Conservation (phyloP, 1,140 invertebrate species). For the Aplysia californica region DNA sequence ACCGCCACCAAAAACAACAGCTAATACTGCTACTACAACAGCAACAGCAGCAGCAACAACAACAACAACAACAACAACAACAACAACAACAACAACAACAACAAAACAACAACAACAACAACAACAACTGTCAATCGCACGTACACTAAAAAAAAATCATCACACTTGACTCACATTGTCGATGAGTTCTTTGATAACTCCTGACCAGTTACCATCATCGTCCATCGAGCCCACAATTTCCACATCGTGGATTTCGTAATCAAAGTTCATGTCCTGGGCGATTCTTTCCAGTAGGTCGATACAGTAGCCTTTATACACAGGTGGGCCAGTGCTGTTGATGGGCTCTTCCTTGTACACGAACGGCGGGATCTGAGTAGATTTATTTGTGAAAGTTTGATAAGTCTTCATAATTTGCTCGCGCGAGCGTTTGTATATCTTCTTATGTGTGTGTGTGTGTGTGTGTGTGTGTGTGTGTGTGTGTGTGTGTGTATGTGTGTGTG, state of each 20-base stretch:
- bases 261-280: slow-evolving; percentile 83
- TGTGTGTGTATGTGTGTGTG: background rate
- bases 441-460: background rate
- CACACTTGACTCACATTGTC: slow-evolving; percentile 82
- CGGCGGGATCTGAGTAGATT: slow-evolving; percentile 85
- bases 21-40: too few relatives aligned
- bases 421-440: too few relatives aligned
- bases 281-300: slow-evolving; percentile 92
- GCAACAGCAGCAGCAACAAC: too few relatives aligned
- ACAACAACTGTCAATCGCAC: too few relatives aligned
- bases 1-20: too few relatives aligned
- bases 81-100: too few relatives aligned
- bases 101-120: too few relatives aligned
- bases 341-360: slow-evolving; percentile 76
- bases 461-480: background rate
- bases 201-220: slow-evolving; percentile 84
- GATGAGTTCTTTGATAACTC: slow-evolving; percentile 90
- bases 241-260: slow-evolving; percentile 85
- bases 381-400: slow-evolving; percentile 10
- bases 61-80: too few relatives aligned
- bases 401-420: background rate
- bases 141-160: too few relatives aligned
- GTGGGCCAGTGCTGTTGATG: slow-evolving; percentile 53
- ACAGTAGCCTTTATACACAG: slow-evolving; percentile 86
- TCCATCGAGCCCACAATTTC: slow-evolving; percentile 87